A percentile compares a stretch with the other conserved stretches of the same genome.
Conservation (phyloP, 2,797 vertebrate genomes). For the Amniataba percoides region DNA sequence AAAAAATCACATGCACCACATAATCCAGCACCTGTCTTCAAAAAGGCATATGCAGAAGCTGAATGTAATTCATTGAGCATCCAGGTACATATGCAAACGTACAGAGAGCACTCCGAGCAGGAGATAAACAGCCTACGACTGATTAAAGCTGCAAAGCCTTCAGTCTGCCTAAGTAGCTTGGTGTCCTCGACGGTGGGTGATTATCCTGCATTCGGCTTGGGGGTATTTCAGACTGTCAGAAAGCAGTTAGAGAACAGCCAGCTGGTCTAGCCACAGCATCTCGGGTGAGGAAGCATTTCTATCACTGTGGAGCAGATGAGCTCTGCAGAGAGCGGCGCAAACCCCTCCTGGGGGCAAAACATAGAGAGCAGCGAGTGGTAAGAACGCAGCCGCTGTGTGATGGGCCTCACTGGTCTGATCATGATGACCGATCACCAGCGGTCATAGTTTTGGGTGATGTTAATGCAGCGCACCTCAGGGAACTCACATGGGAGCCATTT, state of each 20-base stretch:
- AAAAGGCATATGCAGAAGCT: constrained; percentile 44
- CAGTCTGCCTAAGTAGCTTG: constrained; percentile 75
- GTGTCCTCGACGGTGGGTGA: constrained; percentile 64
- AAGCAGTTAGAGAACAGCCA: constrained; percentile 68
- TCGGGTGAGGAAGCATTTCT: constrained; percentile 60
- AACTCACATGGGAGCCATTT: constrained; percentile 1
- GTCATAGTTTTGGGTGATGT: background rate
- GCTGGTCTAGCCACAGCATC: constrained; percentile 68
- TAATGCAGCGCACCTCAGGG: background rate
- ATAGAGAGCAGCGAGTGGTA: background rate
- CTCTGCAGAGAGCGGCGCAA: constrained; percentile 25
- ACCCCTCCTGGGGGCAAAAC: constrained; percentile 39
- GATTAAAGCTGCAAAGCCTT: constrained; percentile 76
- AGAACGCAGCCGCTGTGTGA: constrained; percentile 14
- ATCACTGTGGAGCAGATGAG: constrained; percentile 59
- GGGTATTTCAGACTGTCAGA: constrained; percentile 62
- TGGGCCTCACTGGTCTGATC: constrained; percentile 5
- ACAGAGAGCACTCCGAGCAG: constrained; percentile 26
- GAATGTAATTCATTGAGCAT: constrained; percentile 37
- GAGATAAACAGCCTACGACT: constrained; percentile 68
- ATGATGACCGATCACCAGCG: background rate
- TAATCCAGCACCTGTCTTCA: constrained; percentile 57
- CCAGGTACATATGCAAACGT: constrained; percentile 50
- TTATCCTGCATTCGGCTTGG: constrained; percentile 67
- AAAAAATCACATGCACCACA: constrained; percentile 32